Evolutionary conservation across 2,888 invertebrate species (phyloP).

Genomic region (Dryobota labecula): DNA sequence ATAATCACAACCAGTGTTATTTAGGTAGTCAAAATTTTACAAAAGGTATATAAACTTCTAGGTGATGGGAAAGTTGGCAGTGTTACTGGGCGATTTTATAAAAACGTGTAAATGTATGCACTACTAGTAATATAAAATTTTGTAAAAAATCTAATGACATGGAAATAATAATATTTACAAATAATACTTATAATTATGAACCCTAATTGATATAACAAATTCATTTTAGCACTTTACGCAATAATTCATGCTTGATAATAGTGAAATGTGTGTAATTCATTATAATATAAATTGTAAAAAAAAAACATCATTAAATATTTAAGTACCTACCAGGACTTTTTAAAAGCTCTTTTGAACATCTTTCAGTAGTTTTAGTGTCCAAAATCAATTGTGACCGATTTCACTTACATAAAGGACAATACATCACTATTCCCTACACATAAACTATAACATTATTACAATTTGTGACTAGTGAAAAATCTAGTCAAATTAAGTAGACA

Average conservation of each 20-base stretch:
- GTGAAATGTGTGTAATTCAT: constrained; percentile 41
- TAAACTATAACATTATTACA: constrained; percentile 71
- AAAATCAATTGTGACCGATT: constrained; percentile 69
- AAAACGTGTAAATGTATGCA: constrained; percentile 60
- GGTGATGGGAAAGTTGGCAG: constrained; percentile 73
- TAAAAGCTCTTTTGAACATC: constrained; percentile 47
- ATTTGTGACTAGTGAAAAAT: constrained; percentile 87
- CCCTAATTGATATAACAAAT: constrained; percentile 65
- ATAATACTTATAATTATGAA: constrained; percentile 55
- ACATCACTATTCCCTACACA: constrained; percentile 55
- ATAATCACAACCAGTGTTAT: constrained; percentile 86
- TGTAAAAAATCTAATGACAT: constrained; percentile 78
- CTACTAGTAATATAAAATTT: constrained; percentile 69
- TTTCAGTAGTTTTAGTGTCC: constrained; percentile 51
- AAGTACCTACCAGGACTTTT: constrained; percentile 64
- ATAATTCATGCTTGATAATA: constrained; percentile 42
- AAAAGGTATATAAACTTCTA: constrained; percentile 60
- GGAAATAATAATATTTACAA: constrained; percentile 69
- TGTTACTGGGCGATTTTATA: constrained; percentile 64
- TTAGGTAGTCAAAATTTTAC: constrained; percentile 72
- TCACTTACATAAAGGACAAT: constrained; percentile 53
- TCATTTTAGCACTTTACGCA: constrained; percentile 45
- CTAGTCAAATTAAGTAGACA: constrained; percentile 86
- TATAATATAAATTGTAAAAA: constrained; percentile 54
- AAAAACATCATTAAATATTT: constrained; percentile 59